These are phyloP conservation scores for Cichladusa arquata DNA, from an alignment of 2,113 vertebrate species.

Conservation along the genomic window DNA sequence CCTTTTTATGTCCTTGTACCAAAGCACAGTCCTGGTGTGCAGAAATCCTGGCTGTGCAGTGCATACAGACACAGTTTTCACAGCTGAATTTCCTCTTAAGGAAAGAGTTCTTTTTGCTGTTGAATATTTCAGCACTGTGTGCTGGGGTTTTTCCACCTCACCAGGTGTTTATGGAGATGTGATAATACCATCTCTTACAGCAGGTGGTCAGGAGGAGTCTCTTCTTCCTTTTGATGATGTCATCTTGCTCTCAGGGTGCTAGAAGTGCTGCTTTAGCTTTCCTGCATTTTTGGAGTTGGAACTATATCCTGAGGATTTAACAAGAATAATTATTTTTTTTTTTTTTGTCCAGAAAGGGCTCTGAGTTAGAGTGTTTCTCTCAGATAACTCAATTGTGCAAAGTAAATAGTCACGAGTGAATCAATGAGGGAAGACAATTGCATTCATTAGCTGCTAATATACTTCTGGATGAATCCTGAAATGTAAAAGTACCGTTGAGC, in stretches of 20 bases:
- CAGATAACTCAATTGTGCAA: neutral
- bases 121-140: neutral
- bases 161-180: neutral
- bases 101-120: neutral
- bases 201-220: neutral
- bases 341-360: neutral
- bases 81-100: neutral
- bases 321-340: neutral
- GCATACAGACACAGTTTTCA: neutral
- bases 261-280: neutral
- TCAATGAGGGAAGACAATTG: neutral
- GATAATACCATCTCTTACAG: neutral
- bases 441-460: neutral
- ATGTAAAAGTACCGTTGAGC: neutral
- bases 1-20: neutral
- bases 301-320: neutral
- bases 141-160: neutral
- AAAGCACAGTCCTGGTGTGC: fast-evolving
- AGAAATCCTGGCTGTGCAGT: neutral
- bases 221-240: neutral
- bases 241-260: neutral
- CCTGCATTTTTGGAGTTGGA: neutral
- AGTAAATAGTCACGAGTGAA: neutral
- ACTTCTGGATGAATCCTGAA: neutral
- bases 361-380: neutral